phyloP scores from a whole-genome alignment of 2,113 vertebrate genomes.

The Australoheros scitulus region DNA sequence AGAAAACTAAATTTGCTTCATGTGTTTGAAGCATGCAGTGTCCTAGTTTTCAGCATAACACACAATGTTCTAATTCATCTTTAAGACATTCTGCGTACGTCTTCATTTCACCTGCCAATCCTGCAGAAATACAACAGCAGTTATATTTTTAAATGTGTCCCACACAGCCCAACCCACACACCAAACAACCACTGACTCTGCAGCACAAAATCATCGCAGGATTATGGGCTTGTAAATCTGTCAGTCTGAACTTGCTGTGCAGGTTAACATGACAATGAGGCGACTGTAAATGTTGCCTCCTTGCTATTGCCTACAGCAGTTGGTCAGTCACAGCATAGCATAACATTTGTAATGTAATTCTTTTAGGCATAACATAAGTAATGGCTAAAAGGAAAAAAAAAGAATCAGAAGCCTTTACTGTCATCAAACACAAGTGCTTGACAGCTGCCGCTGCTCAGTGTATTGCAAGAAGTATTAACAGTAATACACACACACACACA shows the following conservation, averaged over 20 bases:
- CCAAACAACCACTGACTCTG: neutral
- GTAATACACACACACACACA: too few species aligned
- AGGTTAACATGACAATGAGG: neutral
- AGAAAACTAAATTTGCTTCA: neutral
- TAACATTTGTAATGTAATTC: neutral
- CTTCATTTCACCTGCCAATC: neutral
- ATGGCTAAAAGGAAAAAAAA: neutral
- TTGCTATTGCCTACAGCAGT: neutral
- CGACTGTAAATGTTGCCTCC: neutral
- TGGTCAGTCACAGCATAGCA: neutral
- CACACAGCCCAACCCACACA: neutral
- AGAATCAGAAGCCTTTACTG: too few species aligned
- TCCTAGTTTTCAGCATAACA: neutral
- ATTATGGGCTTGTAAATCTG: neutral
- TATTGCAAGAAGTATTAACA: too few species aligned
- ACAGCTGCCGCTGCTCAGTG: too few species aligned
- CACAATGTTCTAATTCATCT: neutral
- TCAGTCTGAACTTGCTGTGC: neutral
- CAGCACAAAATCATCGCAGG: neutral
- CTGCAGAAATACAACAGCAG: neutral
- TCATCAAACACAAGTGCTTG: too few species aligned
- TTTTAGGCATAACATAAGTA: neutral
- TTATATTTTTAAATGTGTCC: constrained; percentile 1
- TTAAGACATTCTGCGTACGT: neutral
- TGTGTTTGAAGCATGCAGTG: neutral